Percentiles rank a stretch among this genome's conserved stretches.
phyloP scores from a whole-genome alignment of 1,140 invertebrate genomes.

The Leucophenga varia region DNA sequence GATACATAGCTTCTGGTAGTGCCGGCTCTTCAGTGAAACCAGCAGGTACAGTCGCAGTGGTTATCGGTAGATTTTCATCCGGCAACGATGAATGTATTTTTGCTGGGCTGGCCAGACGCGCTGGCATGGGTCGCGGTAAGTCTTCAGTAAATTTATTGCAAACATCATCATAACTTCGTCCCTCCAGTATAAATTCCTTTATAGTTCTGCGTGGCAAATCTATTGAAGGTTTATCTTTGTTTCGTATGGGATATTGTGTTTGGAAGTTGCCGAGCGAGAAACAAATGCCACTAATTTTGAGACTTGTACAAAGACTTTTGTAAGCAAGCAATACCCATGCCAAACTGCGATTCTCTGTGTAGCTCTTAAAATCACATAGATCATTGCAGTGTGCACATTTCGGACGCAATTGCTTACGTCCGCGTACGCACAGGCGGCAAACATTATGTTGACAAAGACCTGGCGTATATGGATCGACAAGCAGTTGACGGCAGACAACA shows the following conservation, averaged over 20 bases:
- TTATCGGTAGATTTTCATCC: slow-evolving; percentile 33
- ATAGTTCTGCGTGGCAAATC: slow-evolving; percentile 62
- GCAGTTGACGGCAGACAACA: slow-evolving; percentile 81
- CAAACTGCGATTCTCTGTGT: slow-evolving; percentile 75
- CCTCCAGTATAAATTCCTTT: slow-evolving; percentile 77
- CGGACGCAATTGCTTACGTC: slow-evolving; percentile 80
- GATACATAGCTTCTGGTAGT: background rate
- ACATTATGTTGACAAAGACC: slow-evolving; percentile 88
- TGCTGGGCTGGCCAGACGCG: too few species aligned
- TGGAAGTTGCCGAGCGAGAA: slow-evolving; percentile 26
- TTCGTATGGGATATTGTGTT: slow-evolving; percentile 48
- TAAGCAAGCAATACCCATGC: slow-evolving; percentile 82
- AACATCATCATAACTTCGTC: slow-evolving; percentile 74
- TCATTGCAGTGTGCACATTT: slow-evolving; percentile 84
- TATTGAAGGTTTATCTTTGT: slow-evolving; percentile 13
- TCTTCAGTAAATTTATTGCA: slow-evolving; percentile 62
- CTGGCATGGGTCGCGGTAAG: slow-evolving; percentile 19
- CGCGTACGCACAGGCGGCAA: slow-evolving; percentile 78
- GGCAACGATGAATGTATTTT: slow-evolving; percentile 30
- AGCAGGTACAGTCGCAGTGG: slow-evolving; percentile 40
- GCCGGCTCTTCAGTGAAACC: too few species aligned
- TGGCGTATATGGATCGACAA: slow-evolving; percentile 81
- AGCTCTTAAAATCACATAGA: slow-evolving; percentile 66
- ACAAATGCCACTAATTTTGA: slow-evolving; percentile 32
- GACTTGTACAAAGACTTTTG: slow-evolving; percentile 72